Evolutionary conservation across 2,797 vertebrate genomes (phyloP).

Genomic region (Sebastes minor): DNA sequence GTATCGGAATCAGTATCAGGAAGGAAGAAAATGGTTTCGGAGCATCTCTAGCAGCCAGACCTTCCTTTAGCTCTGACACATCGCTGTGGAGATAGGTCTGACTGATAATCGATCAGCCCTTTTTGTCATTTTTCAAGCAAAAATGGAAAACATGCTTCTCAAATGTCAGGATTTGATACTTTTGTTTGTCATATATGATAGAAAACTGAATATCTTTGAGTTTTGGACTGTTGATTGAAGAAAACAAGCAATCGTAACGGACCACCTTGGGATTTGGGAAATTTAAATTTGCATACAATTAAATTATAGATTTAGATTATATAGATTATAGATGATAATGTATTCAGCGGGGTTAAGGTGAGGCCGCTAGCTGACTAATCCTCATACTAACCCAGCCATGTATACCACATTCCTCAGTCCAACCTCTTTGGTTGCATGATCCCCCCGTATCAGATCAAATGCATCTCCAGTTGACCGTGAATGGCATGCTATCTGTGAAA

Average conservation of each 20-base stretch:
- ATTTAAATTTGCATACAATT: not conserved
- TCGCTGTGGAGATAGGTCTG: not conserved
- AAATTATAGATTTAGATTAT: not conserved
- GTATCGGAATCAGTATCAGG: no score
- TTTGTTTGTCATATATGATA: not conserved
- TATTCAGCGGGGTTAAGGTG: not conserved
- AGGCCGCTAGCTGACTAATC: slow-evolving; percentile 16
- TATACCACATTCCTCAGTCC: not conserved
- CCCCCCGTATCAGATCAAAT: slow-evolving; percentile 17
- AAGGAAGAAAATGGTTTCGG: no score
- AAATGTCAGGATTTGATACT: no score
- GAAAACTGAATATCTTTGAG: not conserved
- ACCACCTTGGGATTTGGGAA: no score
- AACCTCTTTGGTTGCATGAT: slow-evolving; percentile 12
- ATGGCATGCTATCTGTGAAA: slow-evolving; percentile 53
- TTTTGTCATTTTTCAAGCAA: no score
- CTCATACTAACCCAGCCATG: slow-evolving; percentile 17
- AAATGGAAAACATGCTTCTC: no score
- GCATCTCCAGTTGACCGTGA: slow-evolving; percentile 35
- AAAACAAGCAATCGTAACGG: no score
- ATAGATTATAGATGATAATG: not conserved
- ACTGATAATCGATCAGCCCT: not conserved
- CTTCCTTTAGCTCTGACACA: not conserved
- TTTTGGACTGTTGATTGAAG: no score
- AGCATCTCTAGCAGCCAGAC: not conserved